phyloP scores from a whole-genome alignment of 1,140 invertebrate species.

The Pissodes strobi region DNA sequence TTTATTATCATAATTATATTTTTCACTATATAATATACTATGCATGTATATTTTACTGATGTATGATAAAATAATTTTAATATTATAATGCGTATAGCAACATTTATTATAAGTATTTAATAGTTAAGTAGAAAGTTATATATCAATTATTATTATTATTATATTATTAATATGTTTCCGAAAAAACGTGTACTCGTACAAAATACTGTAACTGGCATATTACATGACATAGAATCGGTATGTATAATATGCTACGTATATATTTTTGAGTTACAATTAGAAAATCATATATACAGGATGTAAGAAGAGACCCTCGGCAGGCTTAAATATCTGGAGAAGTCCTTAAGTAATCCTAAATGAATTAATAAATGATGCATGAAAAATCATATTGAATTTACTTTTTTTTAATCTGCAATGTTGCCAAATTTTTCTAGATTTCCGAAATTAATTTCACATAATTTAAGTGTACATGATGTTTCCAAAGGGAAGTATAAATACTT shows the following conservation, averaged over 20 bases:
- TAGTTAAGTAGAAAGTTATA: slow-evolving; percentile 57
- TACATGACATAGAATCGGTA: slow-evolving; percentile 26
- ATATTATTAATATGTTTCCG: slow-evolving; percentile 45
- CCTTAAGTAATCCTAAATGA: too few relatives aligned
- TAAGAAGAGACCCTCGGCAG: too few relatives aligned
- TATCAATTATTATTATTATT: slow-evolving; percentile 49
- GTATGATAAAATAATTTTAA: slow-evolving; percentile 57
- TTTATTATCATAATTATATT: slow-evolving; percentile 57
- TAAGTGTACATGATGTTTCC: too few relatives aligned
- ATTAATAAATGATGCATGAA: too few relatives aligned
- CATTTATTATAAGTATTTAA: slow-evolving; percentile 55
- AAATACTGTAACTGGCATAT: slow-evolving; percentile 53
- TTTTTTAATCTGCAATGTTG: too few relatives aligned
- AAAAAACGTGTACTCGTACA: slow-evolving; percentile 58
- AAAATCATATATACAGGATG: slow-evolving; percentile 48
- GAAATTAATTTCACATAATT: too few relatives aligned
- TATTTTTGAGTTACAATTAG: slow-evolving; percentile 39
- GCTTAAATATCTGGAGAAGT: too few relatives aligned
- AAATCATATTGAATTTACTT: too few relatives aligned
- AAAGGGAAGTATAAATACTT: too few relatives aligned
- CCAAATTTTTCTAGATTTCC: too few relatives aligned
- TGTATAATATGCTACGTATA: slow-evolving; percentile 48
- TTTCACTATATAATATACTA: slow-evolving; percentile 57
- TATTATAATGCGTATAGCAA: slow-evolving; percentile 56
- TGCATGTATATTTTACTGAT: slow-evolving; percentile 54